Evolutionary conservation across 2,888 invertebrate species (phyloP).

Genomic region (Seira musarum): DNA sequence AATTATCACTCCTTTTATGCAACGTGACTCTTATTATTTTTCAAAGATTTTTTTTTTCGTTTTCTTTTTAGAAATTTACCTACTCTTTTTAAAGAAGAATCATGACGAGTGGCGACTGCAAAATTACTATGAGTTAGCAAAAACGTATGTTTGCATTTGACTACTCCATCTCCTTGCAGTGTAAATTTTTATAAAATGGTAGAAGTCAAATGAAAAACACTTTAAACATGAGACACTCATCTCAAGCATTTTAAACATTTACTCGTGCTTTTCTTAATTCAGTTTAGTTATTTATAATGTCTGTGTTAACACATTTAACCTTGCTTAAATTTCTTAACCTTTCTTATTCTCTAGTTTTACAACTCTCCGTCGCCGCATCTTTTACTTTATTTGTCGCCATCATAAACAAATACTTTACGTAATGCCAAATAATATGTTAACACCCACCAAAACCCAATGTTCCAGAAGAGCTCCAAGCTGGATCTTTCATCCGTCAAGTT

Average conservation of each 20-base stretch:
- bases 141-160: too few relatives aligned
- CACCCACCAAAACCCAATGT: background rate
- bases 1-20: conserved; percentile 1
- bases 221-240: too few relatives aligned
- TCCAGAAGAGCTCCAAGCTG: background rate
- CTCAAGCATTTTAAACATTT: too few relatives aligned
- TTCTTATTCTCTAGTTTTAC: background rate
- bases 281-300: too few relatives aligned
- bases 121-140: too few relatives aligned
- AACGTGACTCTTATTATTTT: background rate
- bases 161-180: too few relatives aligned
- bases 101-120: background rate
- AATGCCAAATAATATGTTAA: background rate
- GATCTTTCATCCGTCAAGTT: background rate
- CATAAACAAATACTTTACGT: conserved; percentile 7
- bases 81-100: background rate
- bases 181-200: too few relatives aligned
- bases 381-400: background rate
- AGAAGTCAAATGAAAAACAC: too few relatives aligned
- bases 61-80: conserved; percentile 4
- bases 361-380: background rate
- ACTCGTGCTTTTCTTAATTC: too few relatives aligned
- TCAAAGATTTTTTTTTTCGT: conserved; percentile 8
- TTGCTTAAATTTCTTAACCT: background rate
- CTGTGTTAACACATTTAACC: background rate